Evolutionary conservation across 92 coral and sea anemone genomes (phyloP), one percentile per base, ranked within the genome.

Genomic region (Muricea muricata): DNA sequence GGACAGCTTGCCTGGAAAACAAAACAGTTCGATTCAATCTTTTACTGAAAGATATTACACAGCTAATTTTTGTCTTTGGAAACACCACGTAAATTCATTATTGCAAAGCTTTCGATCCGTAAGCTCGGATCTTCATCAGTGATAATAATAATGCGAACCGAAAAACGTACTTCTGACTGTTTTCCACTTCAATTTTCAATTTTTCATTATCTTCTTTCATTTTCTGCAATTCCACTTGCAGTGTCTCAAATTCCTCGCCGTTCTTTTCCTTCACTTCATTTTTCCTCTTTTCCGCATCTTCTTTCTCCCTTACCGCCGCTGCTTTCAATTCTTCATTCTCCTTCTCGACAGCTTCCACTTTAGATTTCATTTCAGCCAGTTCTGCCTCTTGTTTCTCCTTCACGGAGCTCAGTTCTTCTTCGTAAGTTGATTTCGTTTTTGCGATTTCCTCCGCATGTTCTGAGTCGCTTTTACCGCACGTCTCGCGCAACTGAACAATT

Each of bases 191-290:
- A 37, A 54, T 58, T 26, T 78, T 78, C 70, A 78, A 57, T n/a
- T 37, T 65, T 58, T 78, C 97, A 67, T 90, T 80, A 77, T 92
- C 94, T 74, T 93, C 94, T 60, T 90, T 89, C 60, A 93, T 48
- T 35, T 89, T 88, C 48, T 86, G 87, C 9, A 92, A 39, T 52
- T 97, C 98, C 47, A 74, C 88, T 57, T 90, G 90, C 55, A 92
- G 77, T 31, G 92, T 80, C 55, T 83, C 92, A 60, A 75, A 79
- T 65, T 93, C 98, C 77, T 69, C 84, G 17, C 91, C 85, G 25
- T 80, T 78, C 83, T 90, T 91, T 74, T 93, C 93, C 71, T 87
- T 90, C 65, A 88, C 3, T 63, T 63, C 70, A 31, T 63, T 63
- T 63, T 63, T 81, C 48, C 92, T 91, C 79, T 87, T 91, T 40